Evolutionary conservation across 2,113 vertebrate species (phyloP).

Genomic region (Hemibagrus wyckioides): DNA sequence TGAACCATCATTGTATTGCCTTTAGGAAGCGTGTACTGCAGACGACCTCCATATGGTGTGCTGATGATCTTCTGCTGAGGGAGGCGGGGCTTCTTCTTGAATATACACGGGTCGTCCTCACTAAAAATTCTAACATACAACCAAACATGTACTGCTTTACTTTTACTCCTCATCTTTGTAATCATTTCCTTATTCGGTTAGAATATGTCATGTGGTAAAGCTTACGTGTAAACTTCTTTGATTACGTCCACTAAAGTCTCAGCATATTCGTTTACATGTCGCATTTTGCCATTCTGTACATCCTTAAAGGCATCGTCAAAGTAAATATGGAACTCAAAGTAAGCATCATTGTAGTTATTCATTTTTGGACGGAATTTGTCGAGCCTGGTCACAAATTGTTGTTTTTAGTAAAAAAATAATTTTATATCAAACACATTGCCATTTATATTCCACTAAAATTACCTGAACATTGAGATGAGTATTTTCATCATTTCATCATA

Average conservation of each 20-base stretch:
- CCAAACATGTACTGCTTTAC: not conserved
- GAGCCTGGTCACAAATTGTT: slow-evolving; percentile 54
- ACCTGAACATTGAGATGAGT: slow-evolving; percentile 75
- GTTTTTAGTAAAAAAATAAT: slow-evolving; percentile 6
- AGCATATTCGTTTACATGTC: slow-evolving; percentile 59
- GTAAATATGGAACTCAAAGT: slow-evolving; percentile 76
- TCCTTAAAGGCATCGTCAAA: slow-evolving; percentile 73
- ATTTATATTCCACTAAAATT: slow-evolving; percentile 22
- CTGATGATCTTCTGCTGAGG: slow-evolving; percentile 63
- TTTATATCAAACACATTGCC: not conserved
- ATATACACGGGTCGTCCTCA: slow-evolving; percentile 5
- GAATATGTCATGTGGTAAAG: not conserved
- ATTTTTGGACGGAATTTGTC: slow-evolving; percentile 68
- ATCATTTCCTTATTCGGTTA: not conserved
- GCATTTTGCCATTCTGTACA: not conserved
- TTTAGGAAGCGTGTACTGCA: slow-evolving; percentile 74
- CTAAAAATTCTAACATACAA: slow-evolving; percentile 63
- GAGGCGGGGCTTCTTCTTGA: slow-evolving; percentile 68
- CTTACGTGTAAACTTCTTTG: slow-evolving; percentile 75
- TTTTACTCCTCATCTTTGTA: not conserved
- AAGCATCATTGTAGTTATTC: slow-evolving; percentile 8
- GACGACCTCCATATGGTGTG: slow-evolving; percentile 75
- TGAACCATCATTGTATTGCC: slow-evolving; percentile 77
- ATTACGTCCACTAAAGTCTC: slow-evolving; percentile 66
- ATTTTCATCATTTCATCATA: slow-evolving; percentile 73